phyloP scores from a whole-genome alignment of 2,888 invertebrate species.

The Ichneumon xanthorius region DNA sequence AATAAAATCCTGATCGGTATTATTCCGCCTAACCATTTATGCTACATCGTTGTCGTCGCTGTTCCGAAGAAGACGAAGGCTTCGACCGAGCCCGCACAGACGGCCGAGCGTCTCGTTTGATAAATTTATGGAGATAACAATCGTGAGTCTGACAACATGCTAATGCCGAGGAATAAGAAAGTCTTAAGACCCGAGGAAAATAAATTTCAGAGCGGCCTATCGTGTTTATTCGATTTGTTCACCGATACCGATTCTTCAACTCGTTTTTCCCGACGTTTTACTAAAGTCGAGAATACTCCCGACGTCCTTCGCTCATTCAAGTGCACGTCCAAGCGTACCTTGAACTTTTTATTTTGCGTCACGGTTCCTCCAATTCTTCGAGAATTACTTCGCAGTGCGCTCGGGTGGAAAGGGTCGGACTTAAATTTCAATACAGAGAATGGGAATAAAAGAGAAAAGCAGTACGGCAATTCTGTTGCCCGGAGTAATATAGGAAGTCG shows the following conservation, averaged over 20 bases:
- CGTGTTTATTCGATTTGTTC: background rate
- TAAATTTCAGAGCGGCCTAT: background rate
- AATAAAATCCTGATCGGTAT: too few relatives aligned
- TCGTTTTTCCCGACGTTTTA: background rate
- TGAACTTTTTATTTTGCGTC: background rate
- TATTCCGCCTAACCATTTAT: too few relatives aligned
- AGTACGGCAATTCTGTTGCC: slow-evolving; percentile 48
- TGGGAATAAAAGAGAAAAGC: background rate
- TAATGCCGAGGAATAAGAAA: slow-evolving; percentile 28
- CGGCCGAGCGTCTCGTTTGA: slow-evolving; percentile 29
- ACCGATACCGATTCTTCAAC: background rate
- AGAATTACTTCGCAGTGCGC: background rate
- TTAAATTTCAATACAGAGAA: slow-evolving; percentile 22
- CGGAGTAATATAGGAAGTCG: slow-evolving; percentile 54
- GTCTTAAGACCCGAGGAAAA: slow-evolving; percentile 12
- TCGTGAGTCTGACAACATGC: slow-evolving; percentile 30
- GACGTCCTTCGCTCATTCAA: background rate
- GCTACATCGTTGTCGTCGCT: too few relatives aligned
- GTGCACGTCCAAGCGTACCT: background rate
- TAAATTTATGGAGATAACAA: slow-evolving; percentile 43
- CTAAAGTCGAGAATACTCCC: background rate
- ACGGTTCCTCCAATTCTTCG: background rate
- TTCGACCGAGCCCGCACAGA: slow-evolving; percentile 8
- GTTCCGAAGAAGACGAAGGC: too few relatives aligned
- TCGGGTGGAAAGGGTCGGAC: background rate